Base-by-base conservation (phyloP, 2,797 vertebrate species). In the Zonotrichia albicollis region DNA sequence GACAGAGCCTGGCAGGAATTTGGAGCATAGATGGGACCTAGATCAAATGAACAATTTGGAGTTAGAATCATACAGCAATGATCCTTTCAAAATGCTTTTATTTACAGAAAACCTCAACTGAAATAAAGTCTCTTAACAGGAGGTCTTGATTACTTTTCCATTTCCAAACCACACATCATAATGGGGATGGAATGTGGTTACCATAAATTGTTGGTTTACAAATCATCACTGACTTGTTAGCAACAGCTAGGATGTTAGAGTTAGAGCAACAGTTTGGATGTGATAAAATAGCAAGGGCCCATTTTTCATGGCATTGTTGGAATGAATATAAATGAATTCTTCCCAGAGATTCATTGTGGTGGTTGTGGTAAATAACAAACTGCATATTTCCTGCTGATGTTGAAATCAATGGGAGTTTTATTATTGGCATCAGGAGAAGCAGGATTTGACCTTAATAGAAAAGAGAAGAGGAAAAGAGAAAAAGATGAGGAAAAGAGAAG, bases 201-300 rank as follows among this genome's bases (percentile, higher is more conserved):
- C 92, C 94, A 96, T 96, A 95, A 96, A 96, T 95, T 96, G 93
- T 96, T 96, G 95, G 94, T 96, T 96, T 96, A 95, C 95, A 96
- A 96, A 96, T 95, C 96, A 95, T 96, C 96, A 96, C 94, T 92
- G 94, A 91, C 95, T 96, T 96, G 93, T 96, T 96, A 96, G 96
- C 93, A 96, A 95, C 90, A 93, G 85, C 94, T 95, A 93, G 87
- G 91, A 96, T 88, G 90, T 94, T 95, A 89, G 94, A 96, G 79
- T 88, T 94, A 95, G 90, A 96, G 93, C 93, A 95, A 96, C 92
- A 96, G 94, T 95, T 93, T 92, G 94, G 94, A 95, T 93, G 95
- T 75, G 96, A 96, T 96, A 95, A 96, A 96, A 94, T 94, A 96
- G 90, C 87, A 84, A 94, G 45, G 84, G 76, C 73, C 92, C 91